Base-by-base conservation (phyloP, 2,888 invertebrate species). In the Boloria euphrosyne region DNA sequence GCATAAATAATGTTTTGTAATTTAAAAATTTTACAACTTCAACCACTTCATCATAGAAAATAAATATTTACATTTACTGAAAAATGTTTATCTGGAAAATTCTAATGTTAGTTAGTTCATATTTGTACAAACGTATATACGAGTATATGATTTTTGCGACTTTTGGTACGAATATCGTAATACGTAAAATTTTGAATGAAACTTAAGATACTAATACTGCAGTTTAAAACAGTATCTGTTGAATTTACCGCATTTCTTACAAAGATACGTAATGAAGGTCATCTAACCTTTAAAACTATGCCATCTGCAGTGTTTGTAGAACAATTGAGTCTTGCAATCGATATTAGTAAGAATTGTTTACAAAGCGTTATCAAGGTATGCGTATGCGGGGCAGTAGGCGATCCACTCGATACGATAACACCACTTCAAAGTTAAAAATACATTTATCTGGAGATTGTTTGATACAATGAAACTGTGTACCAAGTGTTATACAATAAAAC, bases 351-450 rank as follows among this genome's bases (percentile, higher is more conserved):
- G 60, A 66, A 62, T 38, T 58, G 57, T 57, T 66, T 66, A 51
- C 53, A n/a, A 17, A 44, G 44, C 60, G 59, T 65, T 69, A 69
- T 71, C 69, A 22, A 14, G 43, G 22, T 58, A 64, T 61, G 61
- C 62, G 55, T 22, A 44, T n/a, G 16, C 27, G 60, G 66, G 70
- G 61, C 70, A 65, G 66, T 66, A 62, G 59, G 67, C 66, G 63
- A 66, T 51, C 62, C 68, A 72, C 73, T 73, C 53, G 61, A 68
- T 66, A 70, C 6, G 69, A 73, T 71, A 73, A 70, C 51, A 50
- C 46, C 55, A 68, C 69, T 71, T 66, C 47, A 71, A 43, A 66
- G 67, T 67, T 70, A 71, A 68, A 71, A 72, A 74, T 74, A 74
- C 50, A 43, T 59, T 70, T 73, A 73, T 69, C 68, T 66, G 55